Percentiles rank a stretch among this genome's conserved stretches.
Evolutionary conservation across 2,888 invertebrate genomes (phyloP).

Genomic region (Dryobota labecula): DNA sequence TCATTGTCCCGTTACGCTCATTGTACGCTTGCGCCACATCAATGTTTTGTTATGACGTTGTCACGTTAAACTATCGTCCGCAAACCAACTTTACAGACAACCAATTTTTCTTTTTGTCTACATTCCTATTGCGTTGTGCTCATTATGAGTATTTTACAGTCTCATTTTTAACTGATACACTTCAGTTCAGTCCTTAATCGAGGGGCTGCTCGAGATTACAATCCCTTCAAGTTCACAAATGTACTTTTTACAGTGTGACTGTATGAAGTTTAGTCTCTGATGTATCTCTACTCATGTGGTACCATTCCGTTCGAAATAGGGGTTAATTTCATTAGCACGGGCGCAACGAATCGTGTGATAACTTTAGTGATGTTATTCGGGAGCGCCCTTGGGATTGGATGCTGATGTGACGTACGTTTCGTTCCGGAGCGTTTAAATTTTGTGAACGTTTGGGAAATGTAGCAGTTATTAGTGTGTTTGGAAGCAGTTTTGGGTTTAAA

Average conservation of each 20-base stretch:
- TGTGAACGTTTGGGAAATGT: slow-evolving; percentile 33
- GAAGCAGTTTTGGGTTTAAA: slow-evolving; percentile 8
- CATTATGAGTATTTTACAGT: too few species aligned
- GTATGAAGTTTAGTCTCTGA: slow-evolving; percentile 17
- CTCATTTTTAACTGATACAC: too few species aligned
- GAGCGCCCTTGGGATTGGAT: slow-evolving; percentile 83
- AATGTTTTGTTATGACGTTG: too few species aligned
- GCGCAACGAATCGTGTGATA: slow-evolving; percentile 90
- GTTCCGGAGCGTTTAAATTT: slow-evolving; percentile 54
- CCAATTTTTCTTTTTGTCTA: too few species aligned
- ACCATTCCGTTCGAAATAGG: slow-evolving; percentile 79
- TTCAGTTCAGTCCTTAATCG: too few species aligned
- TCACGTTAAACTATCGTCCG: too few species aligned
- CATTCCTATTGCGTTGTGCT: too few species aligned
- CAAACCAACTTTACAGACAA: too few species aligned
- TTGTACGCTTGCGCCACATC: too few species aligned
- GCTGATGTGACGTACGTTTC: slow-evolving; percentile 77
- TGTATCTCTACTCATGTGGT: slow-evolving; percentile 15
- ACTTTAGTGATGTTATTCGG: slow-evolving; percentile 88
- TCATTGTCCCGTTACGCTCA: too few species aligned
- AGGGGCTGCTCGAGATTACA: too few species aligned
- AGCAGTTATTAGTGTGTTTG: slow-evolving; percentile 9
- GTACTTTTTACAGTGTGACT: not conserved
- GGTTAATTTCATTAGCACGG: slow-evolving; percentile 90
- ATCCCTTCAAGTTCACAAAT: too few species aligned